Conservation (phyloP, 2,888 invertebrate genomes). For the Tinea trinotella region DNA sequence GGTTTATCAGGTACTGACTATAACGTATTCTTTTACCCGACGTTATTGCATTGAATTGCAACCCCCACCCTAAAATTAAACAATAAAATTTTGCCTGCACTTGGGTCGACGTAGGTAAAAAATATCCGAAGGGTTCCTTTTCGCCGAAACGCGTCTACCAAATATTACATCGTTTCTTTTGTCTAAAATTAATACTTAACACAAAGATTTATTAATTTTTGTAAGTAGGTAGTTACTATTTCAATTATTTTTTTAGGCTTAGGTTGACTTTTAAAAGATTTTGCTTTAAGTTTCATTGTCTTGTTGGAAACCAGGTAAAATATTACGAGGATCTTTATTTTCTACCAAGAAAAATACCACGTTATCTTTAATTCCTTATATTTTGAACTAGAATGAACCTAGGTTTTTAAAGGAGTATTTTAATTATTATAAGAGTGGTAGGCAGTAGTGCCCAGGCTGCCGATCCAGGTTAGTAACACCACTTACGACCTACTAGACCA, state of each 20-base stretch:
- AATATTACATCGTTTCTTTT: background rate
- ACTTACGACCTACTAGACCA: too few species aligned
- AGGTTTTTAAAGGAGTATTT: too few species aligned
- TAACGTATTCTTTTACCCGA: background rate
- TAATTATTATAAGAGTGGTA: too few species aligned
- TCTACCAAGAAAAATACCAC: background rate
- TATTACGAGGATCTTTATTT: background rate
- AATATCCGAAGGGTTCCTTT: background rate
- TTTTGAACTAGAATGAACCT: too few species aligned
- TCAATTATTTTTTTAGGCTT: background rate
- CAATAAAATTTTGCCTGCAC: background rate
- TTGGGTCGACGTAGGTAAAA: background rate
- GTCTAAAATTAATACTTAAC: background rate
- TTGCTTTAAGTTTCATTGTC: background rate
- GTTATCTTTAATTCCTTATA: background rate
- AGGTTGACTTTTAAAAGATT: too few species aligned
- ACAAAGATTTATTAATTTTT: background rate
- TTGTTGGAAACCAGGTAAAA: background rate
- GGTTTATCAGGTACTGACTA: conserved; percentile 1
- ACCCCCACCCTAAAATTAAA: background rate
- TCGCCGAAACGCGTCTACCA: background rate
- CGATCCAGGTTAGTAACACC: too few species aligned
- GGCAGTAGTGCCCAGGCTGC: too few species aligned
- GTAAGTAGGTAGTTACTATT: background rate
- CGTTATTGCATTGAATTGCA: background rate